These are phyloP conservation scores for Leucophenga varia DNA, from an alignment of 1,140 invertebrate species.

Conservation along the genomic window DNA sequence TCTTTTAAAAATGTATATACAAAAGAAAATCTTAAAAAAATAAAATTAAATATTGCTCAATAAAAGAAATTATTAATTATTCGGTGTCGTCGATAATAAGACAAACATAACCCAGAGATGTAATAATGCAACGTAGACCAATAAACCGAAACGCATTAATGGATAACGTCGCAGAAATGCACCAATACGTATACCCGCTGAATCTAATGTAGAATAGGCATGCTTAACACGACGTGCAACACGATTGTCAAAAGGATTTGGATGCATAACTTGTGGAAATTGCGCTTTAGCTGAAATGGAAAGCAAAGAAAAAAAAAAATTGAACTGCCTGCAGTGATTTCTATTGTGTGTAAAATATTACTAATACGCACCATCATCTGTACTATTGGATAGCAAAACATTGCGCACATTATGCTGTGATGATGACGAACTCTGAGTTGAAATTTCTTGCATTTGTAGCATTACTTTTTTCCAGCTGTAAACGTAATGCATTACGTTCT, in stretches of 20 bases:
- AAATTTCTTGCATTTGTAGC: constrained; percentile 56
- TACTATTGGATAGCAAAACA: constrained; percentile 63
- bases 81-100: constrained; percentile 19
- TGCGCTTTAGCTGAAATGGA: constrained; percentile 61
- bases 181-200: constrained; percentile 71
- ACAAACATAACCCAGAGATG: constrained; percentile 28
- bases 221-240: constrained; percentile 76
- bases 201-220: constrained; percentile 75
- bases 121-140: constrained; percentile 61
- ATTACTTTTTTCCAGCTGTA: constrained; percentile 82
- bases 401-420: constrained; percentile 24
- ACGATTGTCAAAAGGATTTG: constrained; percentile 76
- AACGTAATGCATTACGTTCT: constrained; percentile 74
- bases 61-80: not conserved
- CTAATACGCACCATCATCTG: constrained; percentile 63
- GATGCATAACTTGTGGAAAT: constrained; percentile 71
- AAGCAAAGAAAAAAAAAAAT: not conserved
- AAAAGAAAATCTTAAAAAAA: too few species aligned
- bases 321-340: too few species aligned
- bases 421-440: constrained; percentile 24
- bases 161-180: constrained; percentile 77
- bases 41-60: too few species aligned
- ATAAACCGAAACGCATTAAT: constrained; percentile 71
- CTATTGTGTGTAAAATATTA: not conserved
- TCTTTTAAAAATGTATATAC: too few species aligned